These are phyloP conservation scores for Lycocerus yunnanus DNA, from an alignment of 2,888 invertebrate genomes.

Conservation along the genomic window DNA sequence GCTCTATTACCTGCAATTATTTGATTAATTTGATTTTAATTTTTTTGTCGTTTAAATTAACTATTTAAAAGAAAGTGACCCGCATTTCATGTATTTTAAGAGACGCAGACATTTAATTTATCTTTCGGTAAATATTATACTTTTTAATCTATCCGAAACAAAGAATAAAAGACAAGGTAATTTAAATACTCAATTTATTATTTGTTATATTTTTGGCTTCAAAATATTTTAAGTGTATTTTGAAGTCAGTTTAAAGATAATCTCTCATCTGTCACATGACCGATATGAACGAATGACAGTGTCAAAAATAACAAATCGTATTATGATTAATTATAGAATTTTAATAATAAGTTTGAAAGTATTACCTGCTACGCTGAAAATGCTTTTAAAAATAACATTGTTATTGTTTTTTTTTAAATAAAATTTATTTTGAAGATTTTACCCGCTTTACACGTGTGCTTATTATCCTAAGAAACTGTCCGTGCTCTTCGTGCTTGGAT, in stretches of 20 bases:
- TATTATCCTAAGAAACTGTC: too few relatives aligned
- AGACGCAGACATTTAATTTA: not conserved
- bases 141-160: not conserved
- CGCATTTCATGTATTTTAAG: not conserved
- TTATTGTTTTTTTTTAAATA: too few relatives aligned
- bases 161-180: not conserved
- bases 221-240: not conserved
- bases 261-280: too few relatives aligned
- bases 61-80: slow-evolving; percentile 7
- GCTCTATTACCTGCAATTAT: not conserved
- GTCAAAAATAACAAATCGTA: too few relatives aligned
- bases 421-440: too few relatives aligned
- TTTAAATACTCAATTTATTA: not conserved
- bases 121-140: not conserved
- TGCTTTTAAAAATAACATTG: too few relatives aligned
- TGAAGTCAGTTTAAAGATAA: not conserved
- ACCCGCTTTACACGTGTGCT: too few relatives aligned
- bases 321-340: too few relatives aligned
- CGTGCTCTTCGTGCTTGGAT: too few relatives aligned
- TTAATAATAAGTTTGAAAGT: too few relatives aligned
- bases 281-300: too few relatives aligned
- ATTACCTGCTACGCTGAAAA: too few relatives aligned
- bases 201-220: not conserved
- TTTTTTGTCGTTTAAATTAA: not conserved
- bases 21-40: not conserved